Evolutionary conservation across 2,113 vertebrate species (phyloP).

Genomic region (Lonchura striata): DNA sequence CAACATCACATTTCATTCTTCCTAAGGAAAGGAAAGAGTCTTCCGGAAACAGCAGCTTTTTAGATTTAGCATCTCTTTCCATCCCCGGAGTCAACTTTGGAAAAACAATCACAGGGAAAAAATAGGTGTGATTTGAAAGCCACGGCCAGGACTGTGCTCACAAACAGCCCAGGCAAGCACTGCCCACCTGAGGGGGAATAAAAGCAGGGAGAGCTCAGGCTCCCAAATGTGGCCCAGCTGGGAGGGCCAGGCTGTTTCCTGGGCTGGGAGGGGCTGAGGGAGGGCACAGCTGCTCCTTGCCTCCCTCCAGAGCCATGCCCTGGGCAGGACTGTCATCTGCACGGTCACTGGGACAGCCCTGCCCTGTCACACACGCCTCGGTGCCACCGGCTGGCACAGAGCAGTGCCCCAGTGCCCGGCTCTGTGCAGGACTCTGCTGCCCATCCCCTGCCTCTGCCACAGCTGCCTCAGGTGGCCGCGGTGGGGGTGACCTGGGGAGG

Average conservation of each 20-base stretch:
- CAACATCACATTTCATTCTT: constrained; percentile 29
- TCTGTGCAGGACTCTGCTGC: not conserved
- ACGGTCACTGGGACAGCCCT: not conserved
- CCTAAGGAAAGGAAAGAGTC: not conserved
- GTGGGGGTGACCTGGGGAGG: not conserved
- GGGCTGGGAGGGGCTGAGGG: not conserved
- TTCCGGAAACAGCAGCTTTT: constrained; percentile 33
- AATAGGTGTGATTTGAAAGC: not conserved
- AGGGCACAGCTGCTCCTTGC: not conserved
- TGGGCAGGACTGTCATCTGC: not conserved
- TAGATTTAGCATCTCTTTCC: constrained; percentile 42
- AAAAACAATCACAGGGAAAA: not conserved
- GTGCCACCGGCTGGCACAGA: not conserved
- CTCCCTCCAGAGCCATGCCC: not conserved
- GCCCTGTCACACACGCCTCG: not conserved
- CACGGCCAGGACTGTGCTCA: not conserved
- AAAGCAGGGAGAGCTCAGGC: not conserved
- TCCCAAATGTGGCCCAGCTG: not conserved
- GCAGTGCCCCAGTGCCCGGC: not conserved
- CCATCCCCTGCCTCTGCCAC: not conserved
- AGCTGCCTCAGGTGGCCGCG: not conserved
- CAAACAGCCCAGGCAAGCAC: not conserved
- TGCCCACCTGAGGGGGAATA: not conserved
- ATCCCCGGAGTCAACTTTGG: not conserved
- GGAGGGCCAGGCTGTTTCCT: not conserved